A percentile compares a stretch with the other conserved stretches of the same genome.
These are phyloP conservation scores for Gortyna flavago DNA, from an alignment of 2,888 invertebrate species.

Conservation along the genomic window DNA sequence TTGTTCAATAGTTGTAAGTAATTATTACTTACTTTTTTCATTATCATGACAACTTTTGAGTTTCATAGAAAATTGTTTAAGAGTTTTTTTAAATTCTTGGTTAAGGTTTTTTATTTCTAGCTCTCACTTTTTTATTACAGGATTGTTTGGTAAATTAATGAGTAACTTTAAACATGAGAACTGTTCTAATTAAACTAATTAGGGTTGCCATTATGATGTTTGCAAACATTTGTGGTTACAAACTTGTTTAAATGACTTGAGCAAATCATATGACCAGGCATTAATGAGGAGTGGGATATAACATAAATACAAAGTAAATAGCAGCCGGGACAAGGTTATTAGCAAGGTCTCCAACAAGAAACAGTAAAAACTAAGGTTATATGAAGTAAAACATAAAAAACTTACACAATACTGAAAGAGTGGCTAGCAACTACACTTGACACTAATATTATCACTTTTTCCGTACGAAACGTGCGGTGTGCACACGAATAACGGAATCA, in stretches of 20 bases:
- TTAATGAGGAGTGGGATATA: constrained; percentile 25
- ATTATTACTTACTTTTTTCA: neutral
- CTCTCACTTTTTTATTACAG: neutral
- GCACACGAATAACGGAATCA: constrained; percentile 69
- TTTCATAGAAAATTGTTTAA: neutral
- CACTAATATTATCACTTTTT: constrained; percentile 66
- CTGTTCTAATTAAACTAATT: neutral
- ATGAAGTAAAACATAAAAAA: constrained; percentile 54
- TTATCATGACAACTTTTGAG: neutral
- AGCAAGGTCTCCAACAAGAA: constrained; percentile 50
- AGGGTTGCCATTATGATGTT: neutral
- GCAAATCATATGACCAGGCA: constrained; percentile 33
- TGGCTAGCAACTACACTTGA: constrained; percentile 58
- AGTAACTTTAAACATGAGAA: neutral
- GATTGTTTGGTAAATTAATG: neutral
- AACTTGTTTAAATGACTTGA: constrained; percentile 25
- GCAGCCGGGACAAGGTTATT: constrained; percentile 56
- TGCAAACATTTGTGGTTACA: constrained; percentile 19
- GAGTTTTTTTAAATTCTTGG: neutral
- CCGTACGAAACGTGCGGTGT: constrained; percentile 63
- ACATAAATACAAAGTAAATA: constrained; percentile 43
- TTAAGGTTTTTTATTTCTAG: too few species aligned
- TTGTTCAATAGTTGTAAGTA: neutral
- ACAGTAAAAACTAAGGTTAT: constrained; percentile 67
- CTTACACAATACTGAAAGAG: constrained; percentile 64